Evolutionary conservation across 2,113 vertebrate genomes (phyloP).

Genomic region (Tauraco erythrolophus): DNA sequence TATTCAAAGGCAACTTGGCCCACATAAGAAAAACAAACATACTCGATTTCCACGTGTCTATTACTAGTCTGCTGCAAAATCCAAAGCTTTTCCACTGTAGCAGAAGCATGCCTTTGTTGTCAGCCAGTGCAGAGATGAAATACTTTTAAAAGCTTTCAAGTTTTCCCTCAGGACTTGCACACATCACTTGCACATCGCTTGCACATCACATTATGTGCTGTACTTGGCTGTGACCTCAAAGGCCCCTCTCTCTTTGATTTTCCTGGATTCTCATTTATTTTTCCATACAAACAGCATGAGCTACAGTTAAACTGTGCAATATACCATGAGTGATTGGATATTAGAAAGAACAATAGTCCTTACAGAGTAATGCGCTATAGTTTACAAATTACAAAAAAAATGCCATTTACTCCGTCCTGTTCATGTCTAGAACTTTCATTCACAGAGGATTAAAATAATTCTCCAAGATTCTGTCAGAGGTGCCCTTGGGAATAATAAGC

Average conservation of each 20-base stretch:
- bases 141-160: conserved; percentile 51
- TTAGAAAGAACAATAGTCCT: conserved; percentile 2
- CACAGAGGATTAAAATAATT: background rate
- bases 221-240: conserved; percentile 66
- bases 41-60: background rate
- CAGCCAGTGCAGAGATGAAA: conserved; percentile 64
- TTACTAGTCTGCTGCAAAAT: background rate
- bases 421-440: background rate
- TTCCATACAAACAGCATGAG: conserved; percentile 26
- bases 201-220: conserved; percentile 52
- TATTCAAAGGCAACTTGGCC: background rate
- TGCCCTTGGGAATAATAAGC: background rate
- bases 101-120: conserved; percentile 35
- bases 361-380: background rate
- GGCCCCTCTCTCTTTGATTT: conserved; percentile 46
- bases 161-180: conserved; percentile 39
- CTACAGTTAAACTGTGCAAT: conserved; percentile 38
- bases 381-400: background rate
- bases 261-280: conserved; percentile 58
- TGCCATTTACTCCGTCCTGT: background rate
- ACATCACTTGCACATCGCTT: background rate
- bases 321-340: background rate
- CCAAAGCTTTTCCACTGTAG: background rate
- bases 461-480: background rate
- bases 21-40: background rate